Evolutionary conservation across 2,113 vertebrate genomes (phyloP).

Genomic region (Seriola quinqueradiata): DNA sequence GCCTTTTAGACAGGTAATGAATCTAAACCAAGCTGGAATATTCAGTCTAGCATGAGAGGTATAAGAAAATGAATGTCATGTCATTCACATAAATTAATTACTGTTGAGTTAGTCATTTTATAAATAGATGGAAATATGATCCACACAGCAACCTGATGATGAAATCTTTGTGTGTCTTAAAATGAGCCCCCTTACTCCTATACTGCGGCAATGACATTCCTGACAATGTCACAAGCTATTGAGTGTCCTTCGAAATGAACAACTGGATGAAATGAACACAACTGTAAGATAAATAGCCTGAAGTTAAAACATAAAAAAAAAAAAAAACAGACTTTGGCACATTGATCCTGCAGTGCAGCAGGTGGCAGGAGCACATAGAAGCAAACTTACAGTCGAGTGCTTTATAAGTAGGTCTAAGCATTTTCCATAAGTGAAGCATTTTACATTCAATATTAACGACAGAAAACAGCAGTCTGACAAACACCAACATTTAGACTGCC

Average conservation of each 20-base stretch:
- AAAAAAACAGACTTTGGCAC: slow-evolving; percentile 66
- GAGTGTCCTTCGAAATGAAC: slow-evolving; percentile 11
- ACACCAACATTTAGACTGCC: slow-evolving; percentile 53
- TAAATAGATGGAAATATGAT: background rate
- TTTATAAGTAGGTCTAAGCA: slow-evolving; percentile 34
- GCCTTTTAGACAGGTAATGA: background rate
- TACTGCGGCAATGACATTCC: background rate
- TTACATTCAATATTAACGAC: slow-evolving; percentile 71
- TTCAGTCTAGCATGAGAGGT: slow-evolving; percentile 6
- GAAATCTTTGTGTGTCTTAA: too few species aligned
- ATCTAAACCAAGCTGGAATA: background rate
- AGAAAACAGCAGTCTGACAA: slow-evolving; percentile 46
- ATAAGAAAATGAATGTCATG: background rate
- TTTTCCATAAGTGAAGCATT: slow-evolving; percentile 40
- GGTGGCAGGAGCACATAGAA: slow-evolving; percentile 23
- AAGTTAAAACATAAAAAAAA: slow-evolving; percentile 1
- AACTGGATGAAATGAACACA: slow-evolving; percentile 13
- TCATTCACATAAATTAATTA: background rate
- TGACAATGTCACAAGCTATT: slow-evolving; percentile 2
- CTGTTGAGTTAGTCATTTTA: background rate
- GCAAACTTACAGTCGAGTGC: slow-evolving; percentile 59
- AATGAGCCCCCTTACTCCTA: background rate
- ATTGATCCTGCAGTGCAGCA: slow-evolving; percentile 43
- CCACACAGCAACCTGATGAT: background rate
- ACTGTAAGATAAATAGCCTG: slow-evolving; percentile 27